phyloP scores from a whole-genome alignment of 2,888 invertebrate species.

The Phasia obesa region DNA sequence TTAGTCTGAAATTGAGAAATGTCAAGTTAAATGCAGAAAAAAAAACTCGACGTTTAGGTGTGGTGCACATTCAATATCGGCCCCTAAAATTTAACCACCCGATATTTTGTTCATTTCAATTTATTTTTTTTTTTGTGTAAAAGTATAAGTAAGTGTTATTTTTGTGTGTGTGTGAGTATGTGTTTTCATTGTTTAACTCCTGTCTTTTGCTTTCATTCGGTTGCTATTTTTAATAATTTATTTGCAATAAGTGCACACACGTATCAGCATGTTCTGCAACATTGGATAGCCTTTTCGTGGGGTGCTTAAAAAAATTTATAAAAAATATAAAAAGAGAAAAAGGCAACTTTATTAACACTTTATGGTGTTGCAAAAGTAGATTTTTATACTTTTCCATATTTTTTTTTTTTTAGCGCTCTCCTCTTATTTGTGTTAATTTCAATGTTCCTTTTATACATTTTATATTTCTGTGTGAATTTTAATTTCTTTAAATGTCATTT shows the following conservation, averaged over 20 bases:
- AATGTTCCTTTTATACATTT: constrained; percentile 24
- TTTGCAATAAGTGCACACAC: constrained; percentile 22
- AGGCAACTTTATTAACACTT: background rate
- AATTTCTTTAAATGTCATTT: constrained; percentile 42
- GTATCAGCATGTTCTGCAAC: constrained; percentile 23
- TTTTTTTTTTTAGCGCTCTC: background rate
- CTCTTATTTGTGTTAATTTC: constrained; percentile 19
- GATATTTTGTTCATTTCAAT: no score
- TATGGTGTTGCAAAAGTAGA: constrained; percentile 4
- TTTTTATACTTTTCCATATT: background rate
- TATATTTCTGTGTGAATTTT: background rate
- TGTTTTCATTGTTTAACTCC: background rate
- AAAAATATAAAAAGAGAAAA: constrained; percentile 7
- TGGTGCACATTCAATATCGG: no score
- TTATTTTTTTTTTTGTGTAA: no score
- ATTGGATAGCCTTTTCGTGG: background rate
- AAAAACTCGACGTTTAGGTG: no score
- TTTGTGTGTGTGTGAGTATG: background rate
- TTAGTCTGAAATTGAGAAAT: no score
- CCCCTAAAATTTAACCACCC: no score
- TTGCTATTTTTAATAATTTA: constrained; percentile 37
- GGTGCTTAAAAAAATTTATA: background rate
- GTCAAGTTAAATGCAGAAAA: no score
- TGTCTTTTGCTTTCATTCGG: background rate
- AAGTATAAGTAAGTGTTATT: no score